Conservation (phyloP, 2,888 invertebrate genomes). For the Ischnus inquisitorius region DNA sequence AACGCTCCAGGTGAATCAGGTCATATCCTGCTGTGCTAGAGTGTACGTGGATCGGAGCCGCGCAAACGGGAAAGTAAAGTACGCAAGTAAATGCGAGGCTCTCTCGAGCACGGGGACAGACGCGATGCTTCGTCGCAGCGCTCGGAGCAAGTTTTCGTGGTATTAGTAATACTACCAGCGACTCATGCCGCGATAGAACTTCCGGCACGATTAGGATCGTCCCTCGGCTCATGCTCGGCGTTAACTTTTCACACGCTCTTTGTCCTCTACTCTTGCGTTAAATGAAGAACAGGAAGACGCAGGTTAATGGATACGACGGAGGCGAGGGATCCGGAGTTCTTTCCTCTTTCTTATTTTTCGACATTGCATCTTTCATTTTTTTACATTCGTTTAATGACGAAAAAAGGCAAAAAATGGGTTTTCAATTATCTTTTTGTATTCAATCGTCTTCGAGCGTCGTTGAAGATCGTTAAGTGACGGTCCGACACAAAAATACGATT, state of each 20-base stretch:
- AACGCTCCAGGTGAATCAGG: conserved; percentile 30
- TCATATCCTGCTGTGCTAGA: conserved; percentile 52
- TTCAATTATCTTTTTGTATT: background rate
- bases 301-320: background rate
- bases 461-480: too few species aligned
- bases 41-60: conserved; percentile 9
- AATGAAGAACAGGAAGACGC: background rate
- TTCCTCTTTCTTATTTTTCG: background rate
- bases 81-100: conserved; percentile 13
- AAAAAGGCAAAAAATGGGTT: background rate
- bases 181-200: conserved; percentile 55
- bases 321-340: background rate
- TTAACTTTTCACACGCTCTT: conserved; percentile 60
- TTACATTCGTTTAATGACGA: background rate
- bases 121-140: background rate
- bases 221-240: conserved; percentile 31
- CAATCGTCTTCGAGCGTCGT: background rate
- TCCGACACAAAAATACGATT: too few species aligned
- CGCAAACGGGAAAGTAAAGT: conserved; percentile 48
- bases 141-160: background rate
- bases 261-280: background rate
- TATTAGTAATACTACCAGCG: conserved; percentile 12
- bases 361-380: background rate
- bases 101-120: background rate
- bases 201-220: conserved; percentile 67